A percentile compares a stretch with the other conserved stretches of the same genome.
Conservation (phyloP, 2,797 vertebrate species). For the Dermochelys coriacea region DNA sequence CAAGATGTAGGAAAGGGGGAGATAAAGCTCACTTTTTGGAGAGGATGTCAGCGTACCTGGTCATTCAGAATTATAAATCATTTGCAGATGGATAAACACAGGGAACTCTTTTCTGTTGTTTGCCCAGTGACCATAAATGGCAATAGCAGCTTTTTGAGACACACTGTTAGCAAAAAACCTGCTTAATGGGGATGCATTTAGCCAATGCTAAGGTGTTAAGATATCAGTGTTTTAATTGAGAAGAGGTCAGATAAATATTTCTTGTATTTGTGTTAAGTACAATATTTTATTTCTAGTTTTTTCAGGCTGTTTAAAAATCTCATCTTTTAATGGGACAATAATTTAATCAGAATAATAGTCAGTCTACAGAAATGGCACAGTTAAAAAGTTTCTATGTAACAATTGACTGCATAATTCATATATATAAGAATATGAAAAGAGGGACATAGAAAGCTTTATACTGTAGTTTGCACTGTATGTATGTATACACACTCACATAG, state of each 20-base stretch:
- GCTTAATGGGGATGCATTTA: neutral
- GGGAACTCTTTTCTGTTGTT: neutral
- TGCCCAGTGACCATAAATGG: neutral
- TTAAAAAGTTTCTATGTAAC: neutral
- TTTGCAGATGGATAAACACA: neutral
- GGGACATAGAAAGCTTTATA: neutral
- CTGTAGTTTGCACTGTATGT: neutral
- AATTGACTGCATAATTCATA: neutral
- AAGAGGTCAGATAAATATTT: neutral
- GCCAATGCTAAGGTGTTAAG: neutral
- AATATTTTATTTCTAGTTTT: neutral
- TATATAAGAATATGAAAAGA: neutral
- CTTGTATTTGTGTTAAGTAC: neutral
- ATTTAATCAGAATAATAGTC: neutral
- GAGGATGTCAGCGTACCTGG: neutral
- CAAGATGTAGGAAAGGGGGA: neutral
- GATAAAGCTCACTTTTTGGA: neutral
- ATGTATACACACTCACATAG: neutral
- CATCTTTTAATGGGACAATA: neutral
- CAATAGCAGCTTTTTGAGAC: neutral
- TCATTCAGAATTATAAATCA: neutral
- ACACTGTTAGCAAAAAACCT: neutral
- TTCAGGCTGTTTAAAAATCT: neutral
- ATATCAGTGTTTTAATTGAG: neutral
- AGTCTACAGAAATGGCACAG: neutral